These are phyloP conservation scores for Apus apus DNA, from an alignment of 2,113 vertebrate species.

Conservation along the genomic window DNA sequence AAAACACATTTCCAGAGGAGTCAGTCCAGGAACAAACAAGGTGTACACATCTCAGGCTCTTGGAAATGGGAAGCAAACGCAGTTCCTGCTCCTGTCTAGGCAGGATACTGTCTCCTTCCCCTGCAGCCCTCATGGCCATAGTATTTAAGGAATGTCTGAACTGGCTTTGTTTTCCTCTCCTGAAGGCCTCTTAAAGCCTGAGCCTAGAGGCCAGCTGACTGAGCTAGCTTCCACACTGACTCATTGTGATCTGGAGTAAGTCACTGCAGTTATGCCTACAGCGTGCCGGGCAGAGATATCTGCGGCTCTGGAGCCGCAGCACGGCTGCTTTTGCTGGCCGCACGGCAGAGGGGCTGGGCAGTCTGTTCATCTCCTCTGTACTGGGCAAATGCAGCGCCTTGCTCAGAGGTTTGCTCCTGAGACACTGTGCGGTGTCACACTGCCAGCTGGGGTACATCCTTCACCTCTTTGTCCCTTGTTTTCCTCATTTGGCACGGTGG, in stretches of 20 bases:
- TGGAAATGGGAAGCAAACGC: neutral
- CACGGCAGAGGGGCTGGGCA: rapidly evolving
- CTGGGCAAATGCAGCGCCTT: rapidly evolving
- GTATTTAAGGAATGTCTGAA: conserved; percentile 8
- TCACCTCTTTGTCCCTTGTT: neutral
- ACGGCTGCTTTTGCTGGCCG: rapidly evolving
- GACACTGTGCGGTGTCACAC: neutral
- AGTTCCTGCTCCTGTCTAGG: neutral
- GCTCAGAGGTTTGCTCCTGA: neutral
- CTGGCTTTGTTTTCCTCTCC: neutral
- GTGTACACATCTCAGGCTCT: neutral
- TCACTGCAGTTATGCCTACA: neutral
- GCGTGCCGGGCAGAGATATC: neutral
- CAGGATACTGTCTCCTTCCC: conserved; percentile 15
- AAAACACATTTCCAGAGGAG: neutral
- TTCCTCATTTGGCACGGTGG: neutral
- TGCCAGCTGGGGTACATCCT: neutral
- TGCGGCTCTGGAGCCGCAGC: neutral
- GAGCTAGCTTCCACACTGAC: neutral
- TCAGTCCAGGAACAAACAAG: neutral
- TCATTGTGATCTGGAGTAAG: neutral
- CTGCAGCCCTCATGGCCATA: neutral
- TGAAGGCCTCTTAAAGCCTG: neutral
- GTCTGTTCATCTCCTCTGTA: neutral
- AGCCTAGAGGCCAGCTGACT: neutral